phyloP scores from a whole-genome alignment of 1,140 invertebrate genomes.

The Penaeus vannamei region DNA sequence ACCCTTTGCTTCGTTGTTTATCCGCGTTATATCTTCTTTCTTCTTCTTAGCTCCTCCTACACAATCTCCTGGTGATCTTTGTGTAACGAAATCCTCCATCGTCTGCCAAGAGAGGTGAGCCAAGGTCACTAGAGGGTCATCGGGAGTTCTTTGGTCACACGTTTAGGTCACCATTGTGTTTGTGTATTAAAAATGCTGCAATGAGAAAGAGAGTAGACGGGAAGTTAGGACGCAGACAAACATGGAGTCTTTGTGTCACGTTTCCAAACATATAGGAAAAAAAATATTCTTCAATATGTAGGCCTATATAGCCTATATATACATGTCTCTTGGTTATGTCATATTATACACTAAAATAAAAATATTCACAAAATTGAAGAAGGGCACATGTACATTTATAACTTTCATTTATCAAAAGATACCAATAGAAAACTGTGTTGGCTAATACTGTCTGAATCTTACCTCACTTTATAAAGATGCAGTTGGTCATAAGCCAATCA shows the following conservation, averaged over 20 bases:
- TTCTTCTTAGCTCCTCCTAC: not conserved
- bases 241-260: not conserved
- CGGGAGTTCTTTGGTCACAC: slow-evolving; percentile 30
- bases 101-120: slow-evolving; percentile 63
- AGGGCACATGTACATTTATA: too few relatives aligned
- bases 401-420: too few relatives aligned
- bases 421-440: too few relatives aligned
- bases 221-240: slow-evolving; percentile 47
- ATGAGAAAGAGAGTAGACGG: slow-evolving; percentile 37
- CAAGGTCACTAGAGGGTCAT: slow-evolving; percentile 49
- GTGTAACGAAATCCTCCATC: slow-evolving; percentile 25
- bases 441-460: too few relatives aligned
- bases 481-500: too few relatives aligned
- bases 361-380: too few relatives aligned
- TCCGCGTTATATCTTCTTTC: not conserved
- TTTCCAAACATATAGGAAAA: not conserved
- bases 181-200: slow-evolving; percentile 51
- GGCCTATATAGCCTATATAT: too few relatives aligned
- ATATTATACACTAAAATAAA: too few relatives aligned
- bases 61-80: not conserved
- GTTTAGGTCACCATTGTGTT: slow-evolving; percentile 21
- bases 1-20: not conserved
- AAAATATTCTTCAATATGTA: not conserved
- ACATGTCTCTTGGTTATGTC: too few relatives aligned
- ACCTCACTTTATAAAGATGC: too few relatives aligned